Conservation (phyloP, 1,140 invertebrate genomes). For the Catajapyx aquilonaris region DNA sequence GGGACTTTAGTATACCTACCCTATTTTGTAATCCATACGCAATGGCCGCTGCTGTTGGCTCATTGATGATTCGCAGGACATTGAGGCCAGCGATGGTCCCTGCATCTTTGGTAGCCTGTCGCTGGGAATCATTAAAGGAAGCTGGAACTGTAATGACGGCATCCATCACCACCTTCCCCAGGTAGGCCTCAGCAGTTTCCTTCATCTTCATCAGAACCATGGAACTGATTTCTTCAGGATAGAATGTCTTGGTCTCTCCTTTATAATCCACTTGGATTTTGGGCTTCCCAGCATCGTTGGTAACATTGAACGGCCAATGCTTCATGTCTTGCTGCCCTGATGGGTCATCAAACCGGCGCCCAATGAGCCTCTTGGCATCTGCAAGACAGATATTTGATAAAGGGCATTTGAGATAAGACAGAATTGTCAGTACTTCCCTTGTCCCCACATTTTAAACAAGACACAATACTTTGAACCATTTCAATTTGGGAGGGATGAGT, state of each 20-base stretch:
- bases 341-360: slow-evolving; percentile 48
- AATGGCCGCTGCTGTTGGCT: slow-evolving; percentile 25
- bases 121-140: too few species aligned
- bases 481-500: too few species aligned
- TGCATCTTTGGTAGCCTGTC: too few species aligned
- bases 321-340: slow-evolving; percentile 54
- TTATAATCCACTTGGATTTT: slow-evolving; percentile 57
- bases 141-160: slow-evolving; percentile 32
- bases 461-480: too few species aligned
- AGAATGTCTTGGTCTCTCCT: slow-evolving; percentile 47
- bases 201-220: too few species aligned
- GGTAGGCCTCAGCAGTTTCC: too few species aligned
- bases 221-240: slow-evolving; percentile 71
- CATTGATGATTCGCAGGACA: too few species aligned
- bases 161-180: slow-evolving; percentile 61
- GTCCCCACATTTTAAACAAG: too few species aligned
- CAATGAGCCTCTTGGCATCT: slow-evolving; percentile 59
- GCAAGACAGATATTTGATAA: slow-evolving; percentile 21
- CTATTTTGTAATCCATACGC: slow-evolving; percentile 28
- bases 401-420: too few species aligned
- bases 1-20: slow-evolving; percentile 8
- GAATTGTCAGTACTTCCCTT: too few species aligned
- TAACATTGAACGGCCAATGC: slow-evolving; percentile 79
- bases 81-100: too few species aligned
- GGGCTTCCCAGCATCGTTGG: too few species aligned